Percentiles rank a stretch among this genome's conserved stretches.
phyloP scores from a whole-genome alignment of 1,140 invertebrate species.

The Drosophila albomicans region DNA sequence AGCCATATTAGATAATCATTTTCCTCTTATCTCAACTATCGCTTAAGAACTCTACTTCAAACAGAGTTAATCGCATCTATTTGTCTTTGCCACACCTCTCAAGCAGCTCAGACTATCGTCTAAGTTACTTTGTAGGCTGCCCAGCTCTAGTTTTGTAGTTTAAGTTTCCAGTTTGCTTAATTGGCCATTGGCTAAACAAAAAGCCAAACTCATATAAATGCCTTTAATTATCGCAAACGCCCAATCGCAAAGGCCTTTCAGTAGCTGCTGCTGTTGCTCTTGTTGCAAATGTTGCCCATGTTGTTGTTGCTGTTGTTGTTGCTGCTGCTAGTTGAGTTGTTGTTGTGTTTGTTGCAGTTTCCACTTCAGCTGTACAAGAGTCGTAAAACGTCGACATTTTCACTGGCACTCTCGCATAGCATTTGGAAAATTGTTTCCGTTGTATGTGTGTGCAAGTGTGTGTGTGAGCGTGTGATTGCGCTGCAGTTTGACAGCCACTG shows the following conservation, averaged over 20 bases:
- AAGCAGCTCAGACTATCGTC: conserved; percentile 9
- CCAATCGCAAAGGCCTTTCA: conserved; percentile 66
- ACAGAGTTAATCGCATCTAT: background rate
- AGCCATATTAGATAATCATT: no score
- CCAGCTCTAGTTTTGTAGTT: conserved; percentile 18
- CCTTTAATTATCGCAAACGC: conserved; percentile 81
- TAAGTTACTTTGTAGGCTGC: background rate
- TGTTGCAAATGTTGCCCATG: conserved; percentile 17
- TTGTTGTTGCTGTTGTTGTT: background rate
- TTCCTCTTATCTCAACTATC: background rate
- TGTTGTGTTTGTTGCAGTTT: conserved; percentile 34
- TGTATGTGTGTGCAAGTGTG: conserved; percentile 28
- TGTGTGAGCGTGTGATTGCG: background rate
- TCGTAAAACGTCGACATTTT: conserved; percentile 56
- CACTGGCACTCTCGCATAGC: conserved; percentile 43
- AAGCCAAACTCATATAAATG: conserved; percentile 76
- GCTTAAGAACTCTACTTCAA: background rate
- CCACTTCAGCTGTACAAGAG: conserved; percentile 29
- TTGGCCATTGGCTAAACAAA: conserved; percentile 68
- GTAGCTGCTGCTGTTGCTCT: conserved; percentile 13
- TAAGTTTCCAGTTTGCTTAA: conserved; percentile 72
- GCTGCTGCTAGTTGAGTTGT: conserved; percentile 11
- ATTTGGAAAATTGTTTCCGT: conserved; percentile 80
- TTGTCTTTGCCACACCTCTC: background rate
- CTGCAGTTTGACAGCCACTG: conserved; percentile 34